Percentiles rank a stretch among this genome's conserved stretches.
phyloP scores from a whole-genome alignment of 2,797 vertebrate species.

The Melanogrammus aeglefinus region DNA sequence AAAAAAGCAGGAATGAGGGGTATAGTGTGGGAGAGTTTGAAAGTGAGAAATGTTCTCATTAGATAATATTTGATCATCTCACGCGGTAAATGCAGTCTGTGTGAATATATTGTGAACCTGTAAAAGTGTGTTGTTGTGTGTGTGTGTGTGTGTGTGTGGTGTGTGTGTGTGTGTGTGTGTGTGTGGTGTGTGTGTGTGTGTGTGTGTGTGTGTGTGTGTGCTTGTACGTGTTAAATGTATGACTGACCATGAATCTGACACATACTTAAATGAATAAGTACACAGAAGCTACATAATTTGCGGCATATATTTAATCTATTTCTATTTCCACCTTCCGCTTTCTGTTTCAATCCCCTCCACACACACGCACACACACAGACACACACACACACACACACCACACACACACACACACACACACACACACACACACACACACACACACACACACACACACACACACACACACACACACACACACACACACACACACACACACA shows the following conservation, averaged over 20 bases:
- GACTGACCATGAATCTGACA: conserved; percentile 33
- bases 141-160: conserved; percentile 14
- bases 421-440: conserved; percentile 27
- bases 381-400: conserved; percentile 9
- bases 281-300: conserved; percentile 18
- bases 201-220: conserved; percentile 21
- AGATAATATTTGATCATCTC: no score
- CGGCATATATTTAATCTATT: not conserved
- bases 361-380: conserved; percentile 13
- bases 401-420: conserved; percentile 45
- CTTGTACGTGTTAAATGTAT: conserved; percentile 31
- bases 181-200: conserved; percentile 11
- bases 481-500: no score
- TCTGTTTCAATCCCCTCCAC: conserved; percentile 37
- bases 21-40: conserved; percentile 19
- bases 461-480: conserved; percentile 36
- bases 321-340: not conserved
- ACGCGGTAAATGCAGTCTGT: no score
- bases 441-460: conserved; percentile 41
- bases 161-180: conserved; percentile 22
- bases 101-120: no score
- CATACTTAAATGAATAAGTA: conserved; percentile 55
- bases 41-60: not conserved
- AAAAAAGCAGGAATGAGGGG: conserved; percentile 16
- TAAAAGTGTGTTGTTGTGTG: not conserved